A percentile compares a stretch with the other conserved stretches of the same genome.
Evolutionary conservation across 2,888 invertebrate species (phyloP).

Genomic region (Hydrotaea cyrtoneurina): DNA sequence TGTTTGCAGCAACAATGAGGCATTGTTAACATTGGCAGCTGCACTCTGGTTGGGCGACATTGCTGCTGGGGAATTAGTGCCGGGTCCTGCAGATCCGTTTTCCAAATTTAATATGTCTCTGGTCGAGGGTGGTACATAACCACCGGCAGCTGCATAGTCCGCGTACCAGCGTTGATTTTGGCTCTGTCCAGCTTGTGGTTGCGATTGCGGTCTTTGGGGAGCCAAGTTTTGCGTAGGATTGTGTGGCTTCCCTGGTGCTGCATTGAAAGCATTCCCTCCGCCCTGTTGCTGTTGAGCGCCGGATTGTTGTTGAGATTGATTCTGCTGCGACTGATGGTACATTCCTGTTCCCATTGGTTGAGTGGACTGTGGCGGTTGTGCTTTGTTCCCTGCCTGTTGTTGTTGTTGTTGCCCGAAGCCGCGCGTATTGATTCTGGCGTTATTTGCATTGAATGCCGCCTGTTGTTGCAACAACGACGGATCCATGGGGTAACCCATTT

Average conservation of each 20-base stretch:
- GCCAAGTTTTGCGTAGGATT: slow-evolving; percentile 68
- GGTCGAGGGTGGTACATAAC: slow-evolving; percentile 73
- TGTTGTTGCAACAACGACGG: slow-evolving; percentile 68
- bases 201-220: slow-evolving; percentile 74
- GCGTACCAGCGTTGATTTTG: slow-evolving; percentile 74
- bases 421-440: slow-evolving; percentile 85
- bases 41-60: slow-evolving; percentile 80
- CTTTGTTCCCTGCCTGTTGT: slow-evolving; percentile 67
- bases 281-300: slow-evolving; percentile 71
- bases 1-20: slow-evolving; percentile 61
- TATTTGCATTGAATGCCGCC: slow-evolving; percentile 68
- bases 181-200: slow-evolving; percentile 76
- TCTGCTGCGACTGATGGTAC: slow-evolving; percentile 66
- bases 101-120: slow-evolving; percentile 79
- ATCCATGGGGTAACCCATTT: slow-evolving; percentile 75
- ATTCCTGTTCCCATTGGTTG: slow-evolving; percentile 62
- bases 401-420: slow-evolving; percentile 86
- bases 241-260: slow-evolving; percentile 67
- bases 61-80: slow-evolving; percentile 78
- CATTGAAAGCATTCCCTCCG: slow-evolving; percentile 62
- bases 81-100: slow-evolving; percentile 74
- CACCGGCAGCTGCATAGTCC: slow-evolving; percentile 69
- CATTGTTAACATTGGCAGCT: slow-evolving; percentile 52
- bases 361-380: slow-evolving; percentile 64
- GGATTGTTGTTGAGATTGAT: slow-evolving; percentile 71